Conservation (phyloP, 2,797 vertebrate species). For the Setipinna tenuifilis region DNA sequence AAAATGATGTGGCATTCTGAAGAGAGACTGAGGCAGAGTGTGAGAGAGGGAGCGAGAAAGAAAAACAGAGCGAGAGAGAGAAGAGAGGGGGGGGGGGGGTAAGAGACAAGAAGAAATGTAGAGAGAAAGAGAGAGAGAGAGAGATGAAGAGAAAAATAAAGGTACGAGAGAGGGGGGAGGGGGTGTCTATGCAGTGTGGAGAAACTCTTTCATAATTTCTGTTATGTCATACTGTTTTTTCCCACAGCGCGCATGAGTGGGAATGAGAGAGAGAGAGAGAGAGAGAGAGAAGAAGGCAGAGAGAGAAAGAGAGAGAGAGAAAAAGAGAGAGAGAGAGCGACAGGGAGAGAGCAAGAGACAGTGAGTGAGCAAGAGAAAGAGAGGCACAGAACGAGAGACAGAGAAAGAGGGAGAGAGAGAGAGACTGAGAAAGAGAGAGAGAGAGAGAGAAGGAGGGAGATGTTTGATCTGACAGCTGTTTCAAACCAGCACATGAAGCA, state of each 20-base stretch:
- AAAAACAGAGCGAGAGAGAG: neutral
- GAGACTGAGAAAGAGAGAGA: neutral
- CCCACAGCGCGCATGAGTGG: neutral
- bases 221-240: slow-evolving; percentile 3
- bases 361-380: too few species aligned
- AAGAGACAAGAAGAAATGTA: neutral
- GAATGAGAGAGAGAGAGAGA: neutral
- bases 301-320: too few species aligned
- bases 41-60: neutral
- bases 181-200: neutral
- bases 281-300: neutral
- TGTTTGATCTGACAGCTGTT: slow-evolving; percentile 9
- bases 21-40: neutral
- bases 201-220: neutral
- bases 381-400: too few species aligned
- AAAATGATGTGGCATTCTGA: neutral
- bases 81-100: neutral
- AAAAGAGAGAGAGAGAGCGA: too few species aligned
- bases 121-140: neutral
- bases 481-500: neutral
- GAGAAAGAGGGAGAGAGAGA: neutral
- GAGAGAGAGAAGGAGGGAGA: neutral
- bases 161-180: neutral
- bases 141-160: neutral
- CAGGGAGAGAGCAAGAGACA: too few species aligned